Evolutionary conservation across 2,888 invertebrate species (phyloP), one percentile per base, ranked within the genome.

Genomic region (Volucella inflata): DNA sequence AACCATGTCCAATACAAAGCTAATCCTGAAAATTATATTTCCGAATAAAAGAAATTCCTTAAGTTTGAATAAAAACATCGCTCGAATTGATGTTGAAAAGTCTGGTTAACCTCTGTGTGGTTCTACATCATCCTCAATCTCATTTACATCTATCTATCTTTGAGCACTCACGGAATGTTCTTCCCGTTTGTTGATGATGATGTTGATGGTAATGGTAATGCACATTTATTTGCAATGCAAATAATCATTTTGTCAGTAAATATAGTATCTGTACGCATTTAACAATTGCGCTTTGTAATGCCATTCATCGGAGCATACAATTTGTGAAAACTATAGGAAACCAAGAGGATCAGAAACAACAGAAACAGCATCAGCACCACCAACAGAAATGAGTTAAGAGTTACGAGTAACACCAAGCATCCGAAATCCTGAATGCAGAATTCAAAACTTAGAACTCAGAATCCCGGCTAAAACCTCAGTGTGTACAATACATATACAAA

Each of bases 221-320:
- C 46, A 68, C 62, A 68, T 57, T 79, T 80, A 84, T 80, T 84
- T 84, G 55, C 65, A 71, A 65, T 75, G 80, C 75, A 84, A 84
- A 84, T 80, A 76, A 84, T 76, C 57, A 75, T 84, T 82, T 87
- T 84, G 77, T 71, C 72, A 40, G 74, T 51, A 57, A 70, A 70
- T 57, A 51, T 44, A 64, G 30, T 50, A 12, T 44, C 55, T 62
- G 42, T 50, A 67, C 74, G 71, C 75, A 79, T 81, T 75, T 76
- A 77, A 79, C 67, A 82, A 79, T 83, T 87, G 81, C 71, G 67
- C 70, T 57, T 57, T 75, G 81, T 76, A 78, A 77, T 70, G 67
- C 59, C 76, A 72, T 65, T 65, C 65, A 82, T 57, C 62, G 76
- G 78, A 64, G 87, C 78, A 84, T 82, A 72, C 75, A 81, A 81